Conservation (phyloP, 2,888 invertebrate genomes). For the Drosophila picticornis region DNA sequence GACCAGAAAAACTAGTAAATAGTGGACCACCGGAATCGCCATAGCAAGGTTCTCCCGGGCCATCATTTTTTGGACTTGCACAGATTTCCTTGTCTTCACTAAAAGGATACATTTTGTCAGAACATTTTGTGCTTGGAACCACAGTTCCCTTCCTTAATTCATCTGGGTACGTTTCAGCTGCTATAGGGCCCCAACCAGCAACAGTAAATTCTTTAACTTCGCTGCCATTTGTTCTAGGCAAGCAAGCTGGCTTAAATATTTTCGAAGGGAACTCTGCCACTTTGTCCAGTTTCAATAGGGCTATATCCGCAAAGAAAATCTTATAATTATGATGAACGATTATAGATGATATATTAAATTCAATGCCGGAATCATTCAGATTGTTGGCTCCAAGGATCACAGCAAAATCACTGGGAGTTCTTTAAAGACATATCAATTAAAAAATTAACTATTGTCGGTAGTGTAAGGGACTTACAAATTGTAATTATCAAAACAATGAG, state of each 20-base stretch:
- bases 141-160: slow-evolving; percentile 8
- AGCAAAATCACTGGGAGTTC: slow-evolving; percentile 4
- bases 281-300: slow-evolving; percentile 16
- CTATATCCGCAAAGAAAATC: slow-evolving; percentile 7
- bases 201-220: background rate
- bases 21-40: slow-evolving; percentile 51
- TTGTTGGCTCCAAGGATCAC: slow-evolving; percentile 36
- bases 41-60: slow-evolving; percentile 13
- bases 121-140: background rate
- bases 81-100: slow-evolving; percentile 9
- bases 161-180: rapidly evolving
- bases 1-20: slow-evolving; percentile 5
- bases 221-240: slow-evolving; percentile 3
- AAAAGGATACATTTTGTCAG: rapidly evolving
- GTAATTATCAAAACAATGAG: slow-evolving; percentile 21
- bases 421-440: background rate
- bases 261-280: background rate
- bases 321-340: background rate
- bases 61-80: background rate
- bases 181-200: slow-evolving; percentile 25
- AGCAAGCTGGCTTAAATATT: slow-evolving; percentile 36
- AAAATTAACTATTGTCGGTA: background rate
- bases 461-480: slow-evolving; percentile 6
- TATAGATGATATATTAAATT: background rate
- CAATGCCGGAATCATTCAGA: background rate